These are phyloP conservation scores for Ephestia elutella DNA, from an alignment of 1,140 invertebrate species.

Conservation along the genomic window DNA sequence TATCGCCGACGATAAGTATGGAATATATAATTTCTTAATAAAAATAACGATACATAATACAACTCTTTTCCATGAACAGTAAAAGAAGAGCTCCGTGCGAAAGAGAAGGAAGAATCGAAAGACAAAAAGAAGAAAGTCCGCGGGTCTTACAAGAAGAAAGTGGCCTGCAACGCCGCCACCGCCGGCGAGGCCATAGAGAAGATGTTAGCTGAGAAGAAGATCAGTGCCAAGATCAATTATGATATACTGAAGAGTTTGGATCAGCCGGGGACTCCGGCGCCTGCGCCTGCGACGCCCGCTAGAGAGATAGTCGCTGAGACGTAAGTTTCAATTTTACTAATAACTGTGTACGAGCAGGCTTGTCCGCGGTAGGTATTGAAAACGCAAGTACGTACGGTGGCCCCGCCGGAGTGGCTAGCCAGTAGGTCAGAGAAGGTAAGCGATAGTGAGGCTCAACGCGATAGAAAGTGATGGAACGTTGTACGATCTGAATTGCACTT, in stretches of 20 bases:
- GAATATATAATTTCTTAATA: too few species aligned
- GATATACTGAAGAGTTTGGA: conserved; percentile 93
- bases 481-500: too few species aligned
- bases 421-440: too few species aligned
- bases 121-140: conserved; percentile 81
- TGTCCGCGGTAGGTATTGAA: too few species aligned
- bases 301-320: conserved; percentile 22
- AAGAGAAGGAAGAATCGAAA: conserved; percentile 86
- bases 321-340: conserved; percentile 24
- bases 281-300: conserved; percentile 21
- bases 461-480: too few species aligned
- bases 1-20: too few species aligned
- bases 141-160: conserved; percentile 75
- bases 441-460: too few species aligned
- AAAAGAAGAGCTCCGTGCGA: conserved; percentile 84
- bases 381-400: too few species aligned
- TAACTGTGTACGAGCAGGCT: background rate
- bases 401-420: too few species aligned
- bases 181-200: conserved; percentile 95
- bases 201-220: conserved; percentile 95
- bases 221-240: conserved; percentile 98
- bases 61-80: conserved; percentile 66
- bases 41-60: too few species aligned
- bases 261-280: conserved; percentile 63
- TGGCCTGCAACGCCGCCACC: conserved; percentile 80